A percentile compares a stretch with the other conserved stretches of the same genome.
phyloP scores from a whole-genome alignment of 2,888 invertebrate genomes.

The Cryptocephalus moraei region DNA sequence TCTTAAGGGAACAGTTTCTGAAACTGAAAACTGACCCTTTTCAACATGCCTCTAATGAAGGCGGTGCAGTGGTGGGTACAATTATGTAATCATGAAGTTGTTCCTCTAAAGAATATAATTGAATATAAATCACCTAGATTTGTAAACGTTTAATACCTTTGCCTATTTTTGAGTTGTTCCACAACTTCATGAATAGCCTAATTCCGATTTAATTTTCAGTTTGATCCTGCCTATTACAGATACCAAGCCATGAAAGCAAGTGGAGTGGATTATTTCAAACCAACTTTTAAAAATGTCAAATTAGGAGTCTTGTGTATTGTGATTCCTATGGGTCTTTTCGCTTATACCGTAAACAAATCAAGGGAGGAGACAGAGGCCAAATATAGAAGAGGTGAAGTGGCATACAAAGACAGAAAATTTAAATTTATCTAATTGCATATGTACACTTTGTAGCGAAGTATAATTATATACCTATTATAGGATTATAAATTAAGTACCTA shows the following conservation, averaged over 20 bases:
- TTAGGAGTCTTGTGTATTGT: conserved; percentile 38
- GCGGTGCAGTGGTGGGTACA: conserved; percentile 60
- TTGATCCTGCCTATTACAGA: conserved; percentile 69
- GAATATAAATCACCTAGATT: too few relatives aligned
- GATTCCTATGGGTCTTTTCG: conserved; percentile 46
- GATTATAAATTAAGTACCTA: too few relatives aligned
- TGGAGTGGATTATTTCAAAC: conserved; percentile 55
- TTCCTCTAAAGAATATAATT: too few relatives aligned
- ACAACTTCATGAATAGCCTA: too few relatives aligned
- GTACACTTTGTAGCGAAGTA: too few relatives aligned
- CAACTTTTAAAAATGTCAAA: conserved; percentile 42
- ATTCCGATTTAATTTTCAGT: conserved; percentile 45
- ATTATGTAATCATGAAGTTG: too few relatives aligned
- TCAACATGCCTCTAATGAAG: conserved; percentile 53
- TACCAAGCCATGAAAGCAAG: conserved; percentile 61
- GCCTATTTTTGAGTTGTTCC: too few relatives aligned
- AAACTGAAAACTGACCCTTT: conserved; percentile 63
- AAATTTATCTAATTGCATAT: conserved; percentile 49
- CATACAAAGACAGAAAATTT: conserved; percentile 61
- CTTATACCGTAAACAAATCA: conserved; percentile 43
- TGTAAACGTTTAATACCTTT: too few relatives aligned
- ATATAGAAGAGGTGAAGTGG: conserved; percentile 60
- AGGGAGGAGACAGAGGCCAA: conserved; percentile 46
- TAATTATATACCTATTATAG: too few relatives aligned
- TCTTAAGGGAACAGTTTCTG: conserved; percentile 58